Evolutionary conservation across 2,888 invertebrate species (phyloP).

Genomic region (Thera britannica): DNA sequence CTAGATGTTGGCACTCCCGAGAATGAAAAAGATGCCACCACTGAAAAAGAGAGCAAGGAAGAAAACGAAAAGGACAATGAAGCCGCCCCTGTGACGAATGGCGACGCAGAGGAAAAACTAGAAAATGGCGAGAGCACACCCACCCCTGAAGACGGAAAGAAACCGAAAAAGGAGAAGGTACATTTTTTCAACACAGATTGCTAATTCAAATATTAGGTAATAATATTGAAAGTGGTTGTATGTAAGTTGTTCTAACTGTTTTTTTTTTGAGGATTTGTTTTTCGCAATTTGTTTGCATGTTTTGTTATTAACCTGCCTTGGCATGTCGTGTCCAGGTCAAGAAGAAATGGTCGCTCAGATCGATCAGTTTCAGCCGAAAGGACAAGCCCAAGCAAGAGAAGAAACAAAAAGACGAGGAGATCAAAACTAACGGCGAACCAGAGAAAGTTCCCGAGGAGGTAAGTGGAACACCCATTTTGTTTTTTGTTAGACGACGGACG

Average conservation of each 20-base stretch:
- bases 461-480: constrained; percentile 54
- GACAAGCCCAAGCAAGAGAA: constrained; percentile 94
- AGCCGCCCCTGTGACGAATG: constrained; percentile 67
- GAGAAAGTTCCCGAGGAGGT: constrained; percentile 88
- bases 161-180: constrained; percentile 88
- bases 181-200: constrained; percentile 3
- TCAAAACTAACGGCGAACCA: constrained; percentile 85
- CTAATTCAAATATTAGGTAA: background rate
- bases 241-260: constrained; percentile 9
- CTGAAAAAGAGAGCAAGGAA: constrained; percentile 85
- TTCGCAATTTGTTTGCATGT: constrained; percentile 49
- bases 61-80: constrained; percentile 65
- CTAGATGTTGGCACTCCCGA: constrained; percentile 84
- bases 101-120: constrained; percentile 73
- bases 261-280: constrained; percentile 16
- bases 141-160: constrained; percentile 81
- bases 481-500: constrained; percentile 19
- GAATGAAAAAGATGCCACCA: constrained; percentile 88
- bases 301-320: constrained; percentile 53
- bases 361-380: constrained; percentile 94
- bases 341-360: constrained; percentile 96
- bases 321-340: constrained; percentile 85
- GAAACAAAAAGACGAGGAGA: constrained; percentile 84
- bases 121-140: constrained; percentile 71
- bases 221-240: constrained; percentile 1